Evolutionary conservation across 2,797 vertebrate genomes (phyloP).

Genomic region (Tokudaia muenninki): DNA sequence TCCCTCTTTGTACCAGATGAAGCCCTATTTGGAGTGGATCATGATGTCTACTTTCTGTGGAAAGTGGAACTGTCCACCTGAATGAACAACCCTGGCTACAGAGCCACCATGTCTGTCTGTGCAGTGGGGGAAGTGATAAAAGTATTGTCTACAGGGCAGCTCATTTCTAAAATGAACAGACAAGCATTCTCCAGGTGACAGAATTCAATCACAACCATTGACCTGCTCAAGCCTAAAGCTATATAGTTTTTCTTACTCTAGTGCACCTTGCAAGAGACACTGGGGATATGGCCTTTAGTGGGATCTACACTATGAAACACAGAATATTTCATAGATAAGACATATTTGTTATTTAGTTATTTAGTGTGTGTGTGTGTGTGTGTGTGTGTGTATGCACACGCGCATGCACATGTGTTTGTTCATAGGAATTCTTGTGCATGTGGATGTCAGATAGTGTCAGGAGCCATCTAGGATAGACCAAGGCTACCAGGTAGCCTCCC

Average conservation of each 20-base stretch:
- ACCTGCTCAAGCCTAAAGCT: neutral
- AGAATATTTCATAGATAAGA: neutral
- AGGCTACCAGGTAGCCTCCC: neutral
- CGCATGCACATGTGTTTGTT: neutral
- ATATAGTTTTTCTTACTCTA: neutral
- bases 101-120: neutral
- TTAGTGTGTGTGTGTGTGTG: too few relatives aligned
- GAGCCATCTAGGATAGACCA: neutral
- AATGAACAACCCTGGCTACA: neutral
- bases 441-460: neutral
- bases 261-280: neutral
- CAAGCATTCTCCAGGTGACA: neutral
- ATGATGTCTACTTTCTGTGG: neutral
- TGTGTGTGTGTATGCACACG: too few relatives aligned
- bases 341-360: neutral
- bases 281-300: neutral
- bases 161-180: neutral
- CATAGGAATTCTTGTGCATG: neutral
- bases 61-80: neutral
- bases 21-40: neutral
- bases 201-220: neutral
- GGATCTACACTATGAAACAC: neutral
- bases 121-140: neutral
- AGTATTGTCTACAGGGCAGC: neutral
- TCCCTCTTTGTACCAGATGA: neutral